These are phyloP conservation scores for Pseudobourletiella spinata DNA, from an alignment of 1,140 invertebrate species.

Conservation along the genomic window DNA sequence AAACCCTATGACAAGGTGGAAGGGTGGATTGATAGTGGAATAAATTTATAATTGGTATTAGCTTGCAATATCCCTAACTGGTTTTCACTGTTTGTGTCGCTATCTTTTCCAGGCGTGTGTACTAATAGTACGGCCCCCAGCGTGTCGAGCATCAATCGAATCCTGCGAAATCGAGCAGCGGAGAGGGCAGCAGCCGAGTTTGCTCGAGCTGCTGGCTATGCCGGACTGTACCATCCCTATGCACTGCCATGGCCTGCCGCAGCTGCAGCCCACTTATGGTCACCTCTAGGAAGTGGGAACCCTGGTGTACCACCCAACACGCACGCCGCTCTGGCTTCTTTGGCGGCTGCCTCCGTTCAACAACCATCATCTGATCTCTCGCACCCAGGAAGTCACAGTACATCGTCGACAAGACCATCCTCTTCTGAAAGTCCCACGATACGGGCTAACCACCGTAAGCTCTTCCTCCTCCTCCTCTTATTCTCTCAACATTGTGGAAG, in stretches of 20 bases:
- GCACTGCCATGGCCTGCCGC: constrained; percentile 40
- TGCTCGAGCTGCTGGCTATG: constrained; percentile 75
- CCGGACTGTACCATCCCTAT: constrained; percentile 56
- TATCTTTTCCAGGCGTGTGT: constrained; percentile 67
- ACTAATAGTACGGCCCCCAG: constrained; percentile 78
- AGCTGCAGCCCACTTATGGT: constrained; percentile 37
- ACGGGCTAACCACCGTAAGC: constrained; percentile 27
- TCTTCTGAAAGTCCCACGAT: constrained; percentile 35
- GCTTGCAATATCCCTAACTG: too few species aligned
- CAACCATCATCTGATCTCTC: constrained; percentile 36
- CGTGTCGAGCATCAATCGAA: constrained; percentile 86
- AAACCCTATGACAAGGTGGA: too few species aligned
- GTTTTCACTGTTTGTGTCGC: too few species aligned
- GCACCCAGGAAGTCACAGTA: constrained; percentile 35
- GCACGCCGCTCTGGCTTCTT: constrained; percentile 29
- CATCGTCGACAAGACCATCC: constrained; percentile 32
- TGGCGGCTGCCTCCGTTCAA: constrained; percentile 12
- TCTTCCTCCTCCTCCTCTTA: background rate
- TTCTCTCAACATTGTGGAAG: too few species aligned
- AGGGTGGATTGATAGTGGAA: too few species aligned
- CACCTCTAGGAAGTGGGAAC: constrained; percentile 11
- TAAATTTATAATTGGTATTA: too few species aligned
- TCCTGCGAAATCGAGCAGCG: constrained; percentile 77
- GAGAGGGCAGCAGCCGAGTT: constrained; percentile 90
- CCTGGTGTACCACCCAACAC: background rate